Base-by-base conservation (phyloP, 2,888 invertebrate genomes). In the Netelia virgata region DNA sequence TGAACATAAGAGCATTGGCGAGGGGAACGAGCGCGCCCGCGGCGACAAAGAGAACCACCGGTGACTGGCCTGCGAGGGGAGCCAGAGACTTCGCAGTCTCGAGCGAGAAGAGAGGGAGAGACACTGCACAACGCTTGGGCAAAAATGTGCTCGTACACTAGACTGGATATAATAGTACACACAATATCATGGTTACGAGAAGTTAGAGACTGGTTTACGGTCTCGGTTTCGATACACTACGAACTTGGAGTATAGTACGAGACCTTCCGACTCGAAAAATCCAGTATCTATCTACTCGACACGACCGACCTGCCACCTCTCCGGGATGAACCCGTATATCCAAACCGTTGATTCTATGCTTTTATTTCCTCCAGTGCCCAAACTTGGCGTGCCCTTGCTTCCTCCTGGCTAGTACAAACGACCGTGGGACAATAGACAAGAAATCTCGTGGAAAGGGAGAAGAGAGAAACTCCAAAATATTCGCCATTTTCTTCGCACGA, bases 21-120 rank as follows among this genome's bases (percentile, higher is more conserved):
- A 73, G 76, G 55, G 76, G 53, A 66, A 70, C 59, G 57, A 76
- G 76, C 10, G 66, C 41, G 50, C 75, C 28, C 68, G 53, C 16
- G 53, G 53, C 18, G 75, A 76, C 59, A 20, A 53, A 57, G 41
- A 66, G 76, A 80, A 70, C 83, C 76, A 80, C 76, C 80, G 70
- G 79, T 79, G 75, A 55, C 66, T 59, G 64, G 28, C 43, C 43
- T 66, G 69, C 75, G 50, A 79, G 47, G 77, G 55, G 77, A 55
- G 57, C n/a, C 10, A 57, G 20, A 57, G 57, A 18, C 18, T 1
- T 57, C 68, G 59, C 55, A 76, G 75, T 75, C 75, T 43, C 64
- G 18, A 18, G 18, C n/a, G 5, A 57, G 57, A 28, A 57, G 57
- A 16, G 57, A 16, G 16, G 16, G 57, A 57, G 20, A 14, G 9